Percentiles rank a stretch among this genome's conserved stretches.
Conservation (phyloP, 2,888 invertebrate genomes). For the Linyphia triangularis region DNA sequence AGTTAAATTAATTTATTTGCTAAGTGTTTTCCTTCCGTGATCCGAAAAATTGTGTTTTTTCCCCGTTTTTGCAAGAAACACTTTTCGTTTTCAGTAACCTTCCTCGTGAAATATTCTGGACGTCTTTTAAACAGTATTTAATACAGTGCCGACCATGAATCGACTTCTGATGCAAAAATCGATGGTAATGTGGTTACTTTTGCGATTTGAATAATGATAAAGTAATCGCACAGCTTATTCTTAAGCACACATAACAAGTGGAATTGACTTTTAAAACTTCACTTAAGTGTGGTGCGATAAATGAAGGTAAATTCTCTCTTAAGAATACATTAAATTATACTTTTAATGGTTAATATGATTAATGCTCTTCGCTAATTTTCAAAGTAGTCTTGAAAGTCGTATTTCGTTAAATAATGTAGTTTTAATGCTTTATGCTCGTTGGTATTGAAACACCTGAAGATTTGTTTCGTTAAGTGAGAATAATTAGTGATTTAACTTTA, state of each 20-base stretch:
- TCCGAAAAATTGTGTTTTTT: no score
- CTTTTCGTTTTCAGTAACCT: no score
- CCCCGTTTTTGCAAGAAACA: no score
- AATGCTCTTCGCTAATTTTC: neutral
- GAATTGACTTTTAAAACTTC: neutral
- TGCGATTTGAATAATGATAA: slow-evolving; percentile 25
- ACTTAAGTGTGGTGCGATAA: neutral
- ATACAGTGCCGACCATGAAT: neutral
- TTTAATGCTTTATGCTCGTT: neutral
- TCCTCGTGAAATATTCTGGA: neutral
- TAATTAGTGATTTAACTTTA: no score
- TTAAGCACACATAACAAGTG: neutral
- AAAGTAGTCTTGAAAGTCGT: neutral
- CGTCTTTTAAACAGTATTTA: slow-evolving; percentile 24
- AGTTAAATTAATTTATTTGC: neutral
- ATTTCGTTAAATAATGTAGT: neutral
- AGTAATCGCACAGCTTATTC: slow-evolving; percentile 6
- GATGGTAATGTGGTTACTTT: neutral
- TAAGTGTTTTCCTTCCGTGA: neutral
- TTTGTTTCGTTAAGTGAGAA: no score
- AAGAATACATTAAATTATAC: neutral
- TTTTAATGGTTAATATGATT: neutral
- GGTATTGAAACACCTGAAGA: no score
- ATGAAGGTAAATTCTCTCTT: neutral
- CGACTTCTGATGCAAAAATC: slow-evolving; percentile 31